phyloP scores from a whole-genome alignment of 2,888 invertebrate genomes.

The Hyles lineata region DNA sequence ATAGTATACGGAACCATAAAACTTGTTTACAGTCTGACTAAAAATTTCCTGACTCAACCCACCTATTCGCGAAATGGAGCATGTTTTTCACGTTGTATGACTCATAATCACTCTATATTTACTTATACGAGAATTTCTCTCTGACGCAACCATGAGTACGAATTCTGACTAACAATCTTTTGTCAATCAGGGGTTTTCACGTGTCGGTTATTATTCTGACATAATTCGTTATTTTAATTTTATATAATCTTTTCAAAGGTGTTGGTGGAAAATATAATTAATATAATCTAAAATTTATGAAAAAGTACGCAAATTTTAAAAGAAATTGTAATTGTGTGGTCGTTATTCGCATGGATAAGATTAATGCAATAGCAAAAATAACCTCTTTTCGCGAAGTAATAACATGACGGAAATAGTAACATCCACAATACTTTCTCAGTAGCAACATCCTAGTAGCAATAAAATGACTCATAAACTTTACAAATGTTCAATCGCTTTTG shows the following conservation, averaged over 20 bases:
- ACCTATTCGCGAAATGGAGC: slow-evolving; percentile 54
- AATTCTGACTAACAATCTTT: slow-evolving; percentile 13
- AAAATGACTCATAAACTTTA: neutral
- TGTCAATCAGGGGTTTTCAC: slow-evolving; percentile 21
- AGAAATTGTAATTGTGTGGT: too few species aligned
- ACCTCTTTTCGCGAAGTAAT: neutral
- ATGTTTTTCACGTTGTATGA: slow-evolving; percentile 59
- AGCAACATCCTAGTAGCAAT: slow-evolving; percentile 5
- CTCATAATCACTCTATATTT: slow-evolving; percentile 42
- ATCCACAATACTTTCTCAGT: neutral
- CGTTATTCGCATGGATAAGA: too few species aligned
- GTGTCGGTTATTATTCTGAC: neutral
- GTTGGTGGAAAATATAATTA: too few species aligned
- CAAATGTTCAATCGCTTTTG: neutral
- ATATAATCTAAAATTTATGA: too few species aligned
- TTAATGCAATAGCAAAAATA: neutral
- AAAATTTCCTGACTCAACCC: slow-evolving; percentile 37
- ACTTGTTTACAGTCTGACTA: slow-evolving; percentile 22
- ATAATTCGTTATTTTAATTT: too few species aligned
- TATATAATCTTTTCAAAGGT: too few species aligned
- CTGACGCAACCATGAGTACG: slow-evolving; percentile 34
- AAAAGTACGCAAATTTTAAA: too few species aligned
- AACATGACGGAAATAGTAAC: neutral
- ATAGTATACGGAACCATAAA: slow-evolving; percentile 24
- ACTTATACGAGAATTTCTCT: slow-evolving; percentile 37